These are phyloP conservation scores for Leuciscus waleckii DNA, from an alignment of 2,797 vertebrate genomes.

Conservation along the genomic window DNA sequence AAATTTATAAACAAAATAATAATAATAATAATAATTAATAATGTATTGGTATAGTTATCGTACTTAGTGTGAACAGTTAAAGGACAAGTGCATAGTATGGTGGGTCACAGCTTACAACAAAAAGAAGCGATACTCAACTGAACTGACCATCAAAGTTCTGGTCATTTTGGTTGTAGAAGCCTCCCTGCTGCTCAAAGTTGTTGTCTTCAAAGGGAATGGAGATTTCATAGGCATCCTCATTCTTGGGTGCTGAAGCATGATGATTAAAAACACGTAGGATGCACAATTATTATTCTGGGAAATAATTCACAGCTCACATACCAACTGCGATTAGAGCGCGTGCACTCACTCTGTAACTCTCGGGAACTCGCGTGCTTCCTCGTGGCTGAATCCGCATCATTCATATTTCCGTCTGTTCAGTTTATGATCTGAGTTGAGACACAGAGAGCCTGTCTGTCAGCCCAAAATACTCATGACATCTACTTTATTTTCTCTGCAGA, in stretches of 20 bases:
- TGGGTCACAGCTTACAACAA: not conserved
- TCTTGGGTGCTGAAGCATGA: conserved; percentile 80
- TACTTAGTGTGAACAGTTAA: not conserved
- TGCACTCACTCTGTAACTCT: conserved; percentile 77
- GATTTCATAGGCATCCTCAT: conserved; percentile 84
- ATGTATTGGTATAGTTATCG: no score
- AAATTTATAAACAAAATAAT: no score
- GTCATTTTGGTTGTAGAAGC: conserved; percentile 84
- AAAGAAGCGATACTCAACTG: not conserved
- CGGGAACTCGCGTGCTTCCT: conserved; percentile 76
- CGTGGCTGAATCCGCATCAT: conserved; percentile 71
- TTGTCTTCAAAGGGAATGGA: conserved; percentile 85
- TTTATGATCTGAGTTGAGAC: not conserved
- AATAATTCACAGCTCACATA: not conserved
- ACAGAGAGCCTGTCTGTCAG: not conserved
- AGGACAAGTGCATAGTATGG: no score
- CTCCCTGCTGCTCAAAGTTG: conserved; percentile 82
- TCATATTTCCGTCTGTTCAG: conserved; percentile 73
- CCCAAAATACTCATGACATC: not conserved
- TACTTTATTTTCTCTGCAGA: not conserved
- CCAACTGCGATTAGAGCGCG: not conserved
- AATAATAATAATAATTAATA: not conserved
- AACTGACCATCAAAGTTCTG: conserved; percentile 83
- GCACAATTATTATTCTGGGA: not conserved
- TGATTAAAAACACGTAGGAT: not conserved